Evolutionary conservation across 2,888 invertebrate species (phyloP).

Genomic region (Schizotus pectinicornis): DNA sequence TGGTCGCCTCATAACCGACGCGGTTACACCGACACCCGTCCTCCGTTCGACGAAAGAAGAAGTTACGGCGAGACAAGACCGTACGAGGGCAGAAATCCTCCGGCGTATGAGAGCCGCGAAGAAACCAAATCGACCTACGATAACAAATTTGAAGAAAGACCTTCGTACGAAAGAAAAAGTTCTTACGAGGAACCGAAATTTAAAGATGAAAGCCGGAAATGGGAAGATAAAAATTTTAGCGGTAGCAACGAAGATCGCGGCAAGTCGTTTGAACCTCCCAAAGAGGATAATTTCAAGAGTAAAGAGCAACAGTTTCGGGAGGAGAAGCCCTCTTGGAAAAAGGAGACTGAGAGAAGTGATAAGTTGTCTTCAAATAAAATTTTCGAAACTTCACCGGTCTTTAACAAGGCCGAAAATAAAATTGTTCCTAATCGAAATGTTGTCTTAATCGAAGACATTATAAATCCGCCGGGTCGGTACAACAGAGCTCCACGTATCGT

Average conservation of each 20-base stretch:
- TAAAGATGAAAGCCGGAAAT: not conserved
- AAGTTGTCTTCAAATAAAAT: too few relatives aligned
- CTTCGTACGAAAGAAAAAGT: constrained; percentile 34
- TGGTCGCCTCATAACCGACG: constrained; percentile 5
- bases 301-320: not conserved
- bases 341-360: not conserved
- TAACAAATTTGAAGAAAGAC: not conserved
- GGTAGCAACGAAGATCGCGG: not conserved
- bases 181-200: not conserved
- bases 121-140: constrained; percentile 23
- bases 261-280: not conserved
- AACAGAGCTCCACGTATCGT: constrained; percentile 82
- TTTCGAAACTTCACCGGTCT: too few relatives aligned
- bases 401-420: constrained; percentile 2
- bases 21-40: not conserved
- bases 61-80: not conserved
- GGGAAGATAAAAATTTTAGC: not conserved
- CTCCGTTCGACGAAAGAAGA: constrained; percentile 21
- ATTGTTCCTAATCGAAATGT: constrained; percentile 37
- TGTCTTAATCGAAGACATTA: constrained; percentile 81
- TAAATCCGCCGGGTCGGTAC: constrained; percentile 79
- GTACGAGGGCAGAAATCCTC: constrained; percentile 38
- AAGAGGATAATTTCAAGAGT: not conserved
- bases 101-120: constrained; percentile 4
- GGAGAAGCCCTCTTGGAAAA: not conserved